These are phyloP conservation scores for Phyllostomus discolor DNA, from an alignment of 2,113 vertebrate genomes.

Conservation along the genomic window DNA sequence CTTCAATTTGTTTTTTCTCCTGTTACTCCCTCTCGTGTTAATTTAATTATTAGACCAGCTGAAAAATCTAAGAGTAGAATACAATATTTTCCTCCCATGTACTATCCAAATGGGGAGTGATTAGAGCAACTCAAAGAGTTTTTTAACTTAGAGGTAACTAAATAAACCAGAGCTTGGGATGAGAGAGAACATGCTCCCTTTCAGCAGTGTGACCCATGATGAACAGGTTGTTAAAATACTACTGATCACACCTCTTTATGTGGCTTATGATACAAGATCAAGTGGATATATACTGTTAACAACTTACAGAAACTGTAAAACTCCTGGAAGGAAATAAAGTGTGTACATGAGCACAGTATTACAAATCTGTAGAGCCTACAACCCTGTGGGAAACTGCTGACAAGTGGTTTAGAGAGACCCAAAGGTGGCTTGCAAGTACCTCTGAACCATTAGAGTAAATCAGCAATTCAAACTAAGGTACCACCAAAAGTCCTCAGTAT, in stretches of 20 bases:
- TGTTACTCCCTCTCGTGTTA: neutral
- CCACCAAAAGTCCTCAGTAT: neutral
- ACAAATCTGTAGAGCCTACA: neutral
- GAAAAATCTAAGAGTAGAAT: neutral
- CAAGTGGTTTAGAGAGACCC: neutral
- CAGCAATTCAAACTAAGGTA: neutral
- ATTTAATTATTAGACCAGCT: neutral
- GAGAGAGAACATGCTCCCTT: neutral
- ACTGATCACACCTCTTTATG: neutral
- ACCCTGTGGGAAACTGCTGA: neutral
- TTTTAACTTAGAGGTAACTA: neutral
- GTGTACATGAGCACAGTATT: neutral
- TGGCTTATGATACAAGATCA: neutral
- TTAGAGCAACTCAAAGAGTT: neutral
- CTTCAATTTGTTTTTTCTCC: neutral
- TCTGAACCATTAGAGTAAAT: neutral
- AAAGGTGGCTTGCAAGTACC: neutral
- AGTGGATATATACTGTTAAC: neutral
- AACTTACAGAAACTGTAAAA: slow-evolving; percentile 23
- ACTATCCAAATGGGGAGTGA: neutral
- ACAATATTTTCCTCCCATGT: neutral
- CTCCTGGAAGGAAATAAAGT: neutral
- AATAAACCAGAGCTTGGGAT: neutral
- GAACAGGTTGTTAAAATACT: neutral
- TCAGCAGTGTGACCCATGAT: neutral